Evolutionary conservation across 2,888 invertebrate genomes (phyloP), one percentile per base, ranked within the genome.

Genomic region (Cylindroiulus punctatus): DNA sequence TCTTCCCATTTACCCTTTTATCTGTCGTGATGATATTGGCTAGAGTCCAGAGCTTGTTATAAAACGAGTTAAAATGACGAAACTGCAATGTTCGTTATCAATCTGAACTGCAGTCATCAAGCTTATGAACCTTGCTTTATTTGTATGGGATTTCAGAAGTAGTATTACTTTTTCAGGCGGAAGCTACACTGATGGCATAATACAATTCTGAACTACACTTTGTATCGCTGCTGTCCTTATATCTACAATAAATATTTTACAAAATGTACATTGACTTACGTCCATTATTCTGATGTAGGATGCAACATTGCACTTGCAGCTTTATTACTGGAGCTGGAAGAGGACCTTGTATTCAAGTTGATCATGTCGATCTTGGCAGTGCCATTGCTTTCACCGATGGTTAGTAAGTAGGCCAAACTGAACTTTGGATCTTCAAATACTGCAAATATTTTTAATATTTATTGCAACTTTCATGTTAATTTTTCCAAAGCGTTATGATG

Each of bases 161-260:
- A n/a, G 2, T 52, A 1, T 52, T n/a, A 52, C 7, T 19, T 52
- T 52, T 52, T 52, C 52, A 52, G 52, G n/a, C n/a, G 7, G 52
- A 52, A 52, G n/a, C 52, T n/a, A 19, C 14, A 52, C 52, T 19
- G n/a, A 19, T 44, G 52, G 52, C 14, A 44, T 44, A 44, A n/a
- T 44, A 44, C 44, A 3, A 44, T 3, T 44, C 52, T 52, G 52
- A 52, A 52, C 2, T n/a, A n/a, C n/a, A 7, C 2, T n/a, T 52
- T 10, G 10, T 47, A n/a, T n/a, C n/a, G 47, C 17, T 47, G 12
- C 52, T 52, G 2, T 52, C 1, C 0, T n/a, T 1, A n/a, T n/a
- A n/a, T 52, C n/a, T 52, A 5, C n/a, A 52, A 52, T 52, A 52
- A 52, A 52, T 52, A 52, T 52, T 52, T n/a, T 52, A 52, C 52